Base-by-base conservation (phyloP, 1,140 invertebrate genomes). In the Penaeus chinensis region DNA sequence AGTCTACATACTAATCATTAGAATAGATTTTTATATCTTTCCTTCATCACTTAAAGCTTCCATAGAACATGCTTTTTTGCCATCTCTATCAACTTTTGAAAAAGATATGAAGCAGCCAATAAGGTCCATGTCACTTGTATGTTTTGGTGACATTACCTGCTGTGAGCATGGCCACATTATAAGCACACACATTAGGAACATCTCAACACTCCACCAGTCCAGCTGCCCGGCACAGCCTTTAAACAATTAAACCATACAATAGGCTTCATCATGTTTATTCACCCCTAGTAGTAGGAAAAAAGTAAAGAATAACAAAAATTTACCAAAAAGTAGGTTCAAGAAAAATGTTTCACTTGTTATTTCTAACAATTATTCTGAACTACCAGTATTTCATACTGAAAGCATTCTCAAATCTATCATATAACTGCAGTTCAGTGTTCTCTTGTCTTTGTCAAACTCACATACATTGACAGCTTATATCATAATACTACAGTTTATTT, bases 1-100 rank as follows among this genome's bases (percentile, higher is more conserved):
- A 84, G 37, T 61, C 81, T 84, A 88, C 83, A 81, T 63, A 79
- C 87, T 88, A 88, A 84, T 88, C 82, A 84, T 88, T 88, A 88
- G 81, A 79, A 84, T 84, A 87, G 71, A 88, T 83, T 32, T 71
- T 71, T 88, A 47, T 80, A 65, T 62, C 60, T 76, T 37, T 76
- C 71, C 37, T 87, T 80, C 79, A 71, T 79, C 85, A 71, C 63
- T 82, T 82, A 82, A 87, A 77, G 80, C 80, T 82, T 86, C 65
- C 85, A 86, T 60, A 74, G 24, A 86, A 74, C 66, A 77, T 65
- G 20, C 69, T 42, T 79, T 76, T 79, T 84, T 20, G 69, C 66
- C 42, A 37, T 78, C 80, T 65, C 80, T 22, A 32, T 27, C n/a
- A 22, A 61, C 32, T 65, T 66, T n/a, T 54, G 60, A 66, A 54